A percentile compares a stretch with the other conserved stretches of the same genome.
Conservation (phyloP, 2,113 vertebrate genomes). For the Cryptotis parvus region DNA sequence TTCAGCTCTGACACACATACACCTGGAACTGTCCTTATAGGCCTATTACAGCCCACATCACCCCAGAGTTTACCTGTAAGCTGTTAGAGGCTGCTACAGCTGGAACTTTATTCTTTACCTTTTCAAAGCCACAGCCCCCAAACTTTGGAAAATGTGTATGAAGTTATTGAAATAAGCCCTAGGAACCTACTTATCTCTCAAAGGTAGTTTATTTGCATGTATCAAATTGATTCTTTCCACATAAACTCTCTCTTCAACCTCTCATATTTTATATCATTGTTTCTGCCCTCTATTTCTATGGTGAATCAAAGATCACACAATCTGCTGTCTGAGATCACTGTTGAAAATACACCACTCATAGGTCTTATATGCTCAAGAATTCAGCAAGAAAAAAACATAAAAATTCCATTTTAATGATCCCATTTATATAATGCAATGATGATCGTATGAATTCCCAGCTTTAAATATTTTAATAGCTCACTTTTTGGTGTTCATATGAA, state of each 20-base stretch:
- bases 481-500: not conserved
- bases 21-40: not conserved
- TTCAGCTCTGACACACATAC: too few relatives aligned
- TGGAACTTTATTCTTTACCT: not conserved
- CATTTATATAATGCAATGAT: constrained; percentile 48
- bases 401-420: constrained; percentile 7
- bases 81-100: not conserved
- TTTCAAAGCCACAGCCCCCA: not conserved
- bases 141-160: not conserved
- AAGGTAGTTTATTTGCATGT: not conserved
- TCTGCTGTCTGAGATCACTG: not conserved
- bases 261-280: not conserved
- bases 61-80: not conserved
- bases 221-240: not conserved
- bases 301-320: not conserved
- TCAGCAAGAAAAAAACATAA: constrained; percentile 49
- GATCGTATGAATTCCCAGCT: not conserved
- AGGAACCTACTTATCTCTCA: not conserved
- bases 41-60: not conserved
- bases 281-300: not conserved
- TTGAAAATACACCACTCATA: not conserved
- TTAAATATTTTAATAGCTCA: constrained; percentile 36
- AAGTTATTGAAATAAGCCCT: not conserved
- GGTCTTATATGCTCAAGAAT: not conserved
- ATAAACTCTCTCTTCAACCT: not conserved